phyloP scores from a whole-genome alignment of 2,888 invertebrate genomes.

The Oxystoma pomonae region DNA sequence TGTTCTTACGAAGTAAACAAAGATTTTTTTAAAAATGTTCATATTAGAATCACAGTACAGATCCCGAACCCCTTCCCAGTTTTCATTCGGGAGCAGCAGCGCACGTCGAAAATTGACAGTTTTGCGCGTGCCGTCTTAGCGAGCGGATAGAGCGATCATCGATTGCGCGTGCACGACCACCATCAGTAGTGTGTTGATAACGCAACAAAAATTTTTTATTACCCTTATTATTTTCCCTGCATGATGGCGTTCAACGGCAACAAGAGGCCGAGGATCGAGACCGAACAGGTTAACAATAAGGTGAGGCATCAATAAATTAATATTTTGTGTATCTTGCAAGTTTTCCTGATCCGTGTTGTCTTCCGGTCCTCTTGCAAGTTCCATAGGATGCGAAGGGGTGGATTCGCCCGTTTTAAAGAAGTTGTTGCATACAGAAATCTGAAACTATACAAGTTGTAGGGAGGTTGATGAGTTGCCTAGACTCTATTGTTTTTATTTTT shows the following conservation, averaged over 20 bases:
- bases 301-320: too few species aligned
- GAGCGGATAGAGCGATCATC: slow-evolving; percentile 33
- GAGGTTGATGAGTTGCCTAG: too few species aligned
- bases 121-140: slow-evolving; percentile 44
- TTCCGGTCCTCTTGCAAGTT: too few species aligned
- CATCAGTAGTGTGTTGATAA: background rate
- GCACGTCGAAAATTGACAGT: slow-evolving; percentile 35
- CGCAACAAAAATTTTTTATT: slow-evolving; percentile 20
- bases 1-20: too few species aligned
- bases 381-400: too few species aligned
- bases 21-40: too few species aligned
- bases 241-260: slow-evolving; percentile 68
- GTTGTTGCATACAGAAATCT: too few species aligned
- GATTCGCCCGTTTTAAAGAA: too few species aligned
- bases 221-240: slow-evolving; percentile 48
- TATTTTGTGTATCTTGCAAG: too few species aligned
- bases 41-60: background rate
- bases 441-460: too few species aligned
- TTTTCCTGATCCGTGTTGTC: too few species aligned
- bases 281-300: slow-evolving; percentile 47
- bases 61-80: background rate
- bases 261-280: slow-evolving; percentile 49
- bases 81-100: background rate
- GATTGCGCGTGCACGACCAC: slow-evolving; percentile 36
- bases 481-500: too few species aligned